These are phyloP conservation scores for Strigamia transsilvanica DNA, from an alignment of 2,888 invertebrate genomes.

Conservation along the genomic window DNA sequence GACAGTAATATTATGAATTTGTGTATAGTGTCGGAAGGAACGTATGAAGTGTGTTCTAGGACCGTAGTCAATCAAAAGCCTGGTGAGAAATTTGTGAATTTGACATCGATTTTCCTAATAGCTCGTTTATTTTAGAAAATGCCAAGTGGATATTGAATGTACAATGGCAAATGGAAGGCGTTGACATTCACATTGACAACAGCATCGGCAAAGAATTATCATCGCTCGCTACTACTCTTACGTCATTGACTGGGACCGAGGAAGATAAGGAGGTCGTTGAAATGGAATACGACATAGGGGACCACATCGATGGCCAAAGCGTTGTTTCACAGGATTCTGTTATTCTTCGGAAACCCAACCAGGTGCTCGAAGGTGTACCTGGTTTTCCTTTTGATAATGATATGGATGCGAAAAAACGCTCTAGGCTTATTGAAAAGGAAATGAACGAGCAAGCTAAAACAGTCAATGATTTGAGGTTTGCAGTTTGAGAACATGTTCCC, in stretches of 20 bases:
- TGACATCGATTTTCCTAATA: neutral
- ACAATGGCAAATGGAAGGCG: constrained; percentile 99
- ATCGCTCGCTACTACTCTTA: constrained; percentile 91
- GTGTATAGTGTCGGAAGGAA: constrained; percentile 98
- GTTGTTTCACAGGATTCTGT: constrained; percentile 40
- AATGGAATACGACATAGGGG: constrained; percentile 46
- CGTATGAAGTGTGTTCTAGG: constrained; percentile 95
- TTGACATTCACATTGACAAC: constrained; percentile 94
- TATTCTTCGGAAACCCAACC: constrained; percentile 62
- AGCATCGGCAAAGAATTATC: constrained; percentile 96
- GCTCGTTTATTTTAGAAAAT: constrained; percentile 72
- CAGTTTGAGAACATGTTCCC: neutral
- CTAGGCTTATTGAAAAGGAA: constrained; percentile 93
- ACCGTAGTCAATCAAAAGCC: constrained; percentile 84
- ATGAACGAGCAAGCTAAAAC: constrained; percentile 98
- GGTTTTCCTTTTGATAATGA: constrained; percentile 72
- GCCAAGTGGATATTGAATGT: constrained; percentile 99
- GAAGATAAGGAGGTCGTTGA: constrained; percentile 74
- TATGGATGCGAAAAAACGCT: constrained; percentile 70
- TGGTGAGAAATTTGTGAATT: constrained; percentile 67
- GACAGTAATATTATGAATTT: constrained; percentile 84
- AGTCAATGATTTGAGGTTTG: constrained; percentile 82
- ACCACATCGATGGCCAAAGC: constrained; percentile 50
- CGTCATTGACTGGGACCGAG: constrained; percentile 86
- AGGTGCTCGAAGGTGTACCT: constrained; percentile 77